A percentile compares a stretch with the other conserved stretches of the same genome.
These are phyloP conservation scores for Istiophorus platypterus DNA, from an alignment of 2,113 vertebrate genomes.

Conservation along the genomic window DNA sequence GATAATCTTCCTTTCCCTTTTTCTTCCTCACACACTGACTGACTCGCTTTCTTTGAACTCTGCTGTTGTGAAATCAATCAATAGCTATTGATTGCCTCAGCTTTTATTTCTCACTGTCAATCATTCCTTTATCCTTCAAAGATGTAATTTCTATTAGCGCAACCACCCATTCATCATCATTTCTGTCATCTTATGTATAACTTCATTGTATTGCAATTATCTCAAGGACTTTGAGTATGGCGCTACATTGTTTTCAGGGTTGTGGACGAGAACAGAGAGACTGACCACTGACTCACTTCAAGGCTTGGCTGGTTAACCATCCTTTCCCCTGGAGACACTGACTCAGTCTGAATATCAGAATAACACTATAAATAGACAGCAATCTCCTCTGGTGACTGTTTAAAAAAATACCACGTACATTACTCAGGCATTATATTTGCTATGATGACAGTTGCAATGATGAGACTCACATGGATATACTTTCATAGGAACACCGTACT, in stretches of 20 bases:
- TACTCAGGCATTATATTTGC: not conserved
- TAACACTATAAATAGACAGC: conserved; percentile 45
- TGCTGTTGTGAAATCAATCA: conserved; percentile 70
- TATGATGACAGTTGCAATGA: not conserved
- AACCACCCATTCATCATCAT: conserved; percentile 75
- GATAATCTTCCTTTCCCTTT: conserved; percentile 38
- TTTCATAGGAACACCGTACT: too few relatives aligned
- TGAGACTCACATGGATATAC: too few relatives aligned
- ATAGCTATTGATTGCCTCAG: conserved; percentile 70
- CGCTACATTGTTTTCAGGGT: conserved; percentile 40
- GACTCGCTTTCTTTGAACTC: conserved; percentile 53
- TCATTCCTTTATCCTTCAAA: conserved; percentile 58
- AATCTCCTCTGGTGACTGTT: conserved; percentile 3
- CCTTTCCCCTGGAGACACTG: conserved; percentile 15
- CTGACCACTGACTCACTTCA: conserved; percentile 57
- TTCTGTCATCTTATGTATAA: conserved; percentile 69
- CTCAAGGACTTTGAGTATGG: conserved; percentile 36
- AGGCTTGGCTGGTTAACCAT: conserved; percentile 35
- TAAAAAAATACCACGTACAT: conserved; percentile 22
- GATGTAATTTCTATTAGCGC: conserved; percentile 72
- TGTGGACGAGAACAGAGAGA: conserved; percentile 44
- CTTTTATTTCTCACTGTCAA: conserved; percentile 72
- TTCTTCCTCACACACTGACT: not conserved
- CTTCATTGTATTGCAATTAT: conserved; percentile 62
- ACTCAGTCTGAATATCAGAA: conserved; percentile 21